phyloP scores from a whole-genome alignment of 1,140 invertebrate genomes.

The Hesperophylax magnus region DNA sequence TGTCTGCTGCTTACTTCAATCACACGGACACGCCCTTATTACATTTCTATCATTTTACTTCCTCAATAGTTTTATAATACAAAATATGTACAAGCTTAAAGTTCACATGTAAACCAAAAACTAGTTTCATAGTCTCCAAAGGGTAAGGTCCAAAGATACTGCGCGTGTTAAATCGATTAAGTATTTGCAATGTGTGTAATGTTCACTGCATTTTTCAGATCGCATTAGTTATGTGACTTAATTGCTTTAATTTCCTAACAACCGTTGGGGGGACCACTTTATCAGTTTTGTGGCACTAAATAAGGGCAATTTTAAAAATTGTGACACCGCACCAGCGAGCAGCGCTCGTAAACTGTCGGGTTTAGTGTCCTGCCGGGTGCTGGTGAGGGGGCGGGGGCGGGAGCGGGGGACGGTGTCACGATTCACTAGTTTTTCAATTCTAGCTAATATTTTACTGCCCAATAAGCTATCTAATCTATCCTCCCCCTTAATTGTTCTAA shows the following conservation, averaged over 20 bases:
- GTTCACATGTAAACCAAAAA: too few relatives aligned
- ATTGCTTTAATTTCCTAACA: slow-evolving; percentile 51
- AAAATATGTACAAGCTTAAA: too few relatives aligned
- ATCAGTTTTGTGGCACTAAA: slow-evolving; percentile 51
- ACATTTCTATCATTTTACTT: too few relatives aligned
- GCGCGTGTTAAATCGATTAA: slow-evolving; percentile 2
- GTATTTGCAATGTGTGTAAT: slow-evolving; percentile 1
- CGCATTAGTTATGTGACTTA: slow-evolving; percentile 52
- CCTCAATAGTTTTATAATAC: too few relatives aligned
- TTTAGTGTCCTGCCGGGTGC: slow-evolving; percentile 40
- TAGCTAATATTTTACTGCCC: neutral
- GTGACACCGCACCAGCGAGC: slow-evolving; percentile 19
- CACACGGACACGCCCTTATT: too few relatives aligned
- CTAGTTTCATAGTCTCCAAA: too few relatives aligned
- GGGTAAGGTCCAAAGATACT: too few relatives aligned
- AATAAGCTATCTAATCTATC: too few relatives aligned
- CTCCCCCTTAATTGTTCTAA: too few relatives aligned
- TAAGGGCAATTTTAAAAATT: slow-evolving; percentile 47
- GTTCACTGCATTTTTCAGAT: slow-evolving; percentile 17
- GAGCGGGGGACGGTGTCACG: neutral
- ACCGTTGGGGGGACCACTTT: slow-evolving; percentile 35
- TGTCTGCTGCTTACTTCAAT: too few relatives aligned
- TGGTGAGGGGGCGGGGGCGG: neutral
- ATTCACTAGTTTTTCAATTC: slow-evolving; percentile 7
- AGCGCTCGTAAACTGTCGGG: slow-evolving; percentile 35